Base-by-base conservation (phyloP, 2,113 vertebrate genomes). In the Psophia crepitans region DNA sequence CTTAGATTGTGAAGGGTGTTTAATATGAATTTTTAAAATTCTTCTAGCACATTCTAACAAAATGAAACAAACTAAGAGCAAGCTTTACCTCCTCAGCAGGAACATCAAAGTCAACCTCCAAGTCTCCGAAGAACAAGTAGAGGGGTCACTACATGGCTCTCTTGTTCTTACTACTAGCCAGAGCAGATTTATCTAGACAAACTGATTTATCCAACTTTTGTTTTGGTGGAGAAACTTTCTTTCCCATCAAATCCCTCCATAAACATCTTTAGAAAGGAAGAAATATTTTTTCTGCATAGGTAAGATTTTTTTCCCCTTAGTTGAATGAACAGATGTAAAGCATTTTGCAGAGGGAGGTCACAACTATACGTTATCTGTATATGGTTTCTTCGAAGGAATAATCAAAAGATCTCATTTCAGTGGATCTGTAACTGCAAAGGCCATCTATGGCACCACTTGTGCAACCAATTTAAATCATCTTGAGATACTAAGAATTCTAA, bases 21-120 rank as follows among this genome's bases (percentile, higher is more conserved):
- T 53, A 30, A 44, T 13, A 48, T 1, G 1, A 33, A 8, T 51
- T 46, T 61, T 35, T 28, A 2, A 4, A 60, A 26, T 49, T 77
- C 28, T 91, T 90, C 37, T n/a, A 74, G 58, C 27, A 58, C 32
- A 7, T 80, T 90, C 54, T 46, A 69, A 64, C 32, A 44, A 83
- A 87, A 79, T 22, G 15, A 73, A 93, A 83, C 16, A 80, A 96
- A 94, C 6, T 9, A 61, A 83, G 8, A 54, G 23, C 16, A 71
- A 43, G 19, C 2, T 9, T 60, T 43, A 48, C 8, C 39, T 58
- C 43, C 71, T 61, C 0, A 0, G 18, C 0, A 0, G 43, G 53
- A 88, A 41, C 32, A 83, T 14, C 46, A 20, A 46, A 57, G 17
- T 9, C 48, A 51, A 18, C 6, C 39, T 63, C 20, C 0, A 0